Evolutionary conservation across 2,113 vertebrate species (phyloP).

Genomic region (Puffinus mauretanicus): DNA sequence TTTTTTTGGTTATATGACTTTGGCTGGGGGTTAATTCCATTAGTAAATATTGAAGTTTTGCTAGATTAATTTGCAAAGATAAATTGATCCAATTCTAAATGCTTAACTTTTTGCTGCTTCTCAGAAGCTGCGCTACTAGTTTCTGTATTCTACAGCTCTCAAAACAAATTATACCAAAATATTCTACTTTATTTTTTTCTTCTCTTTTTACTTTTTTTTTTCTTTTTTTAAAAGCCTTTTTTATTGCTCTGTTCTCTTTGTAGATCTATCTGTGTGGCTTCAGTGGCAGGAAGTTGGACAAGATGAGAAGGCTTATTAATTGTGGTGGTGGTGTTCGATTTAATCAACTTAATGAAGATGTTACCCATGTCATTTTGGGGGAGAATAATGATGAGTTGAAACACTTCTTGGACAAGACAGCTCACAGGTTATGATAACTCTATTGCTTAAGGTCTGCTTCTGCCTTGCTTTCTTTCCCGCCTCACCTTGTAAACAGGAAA

Average conservation of each 20-base stretch:
- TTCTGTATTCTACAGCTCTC: neutral
- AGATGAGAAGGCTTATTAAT: constrained; percentile 89
- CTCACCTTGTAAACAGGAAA: neutral
- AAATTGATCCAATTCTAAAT: neutral
- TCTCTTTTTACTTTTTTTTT: too few relatives aligned
- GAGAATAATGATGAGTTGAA: constrained; percentile 85
- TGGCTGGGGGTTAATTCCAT: neutral
- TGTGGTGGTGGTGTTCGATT: constrained; percentile 89
- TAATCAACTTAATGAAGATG: constrained; percentile 91
- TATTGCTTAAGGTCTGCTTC: constrained; percentile 11
- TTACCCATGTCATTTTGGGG: constrained; percentile 92
- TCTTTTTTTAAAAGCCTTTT: neutral
- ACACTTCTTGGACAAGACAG: constrained; percentile 81
- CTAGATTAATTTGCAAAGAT: neutral
- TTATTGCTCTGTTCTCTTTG: neutral
- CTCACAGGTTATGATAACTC: constrained; percentile 81
- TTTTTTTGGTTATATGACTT: accelerated
- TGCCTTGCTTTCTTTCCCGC: neutral
- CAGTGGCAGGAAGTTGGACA: constrained; percentile 87
- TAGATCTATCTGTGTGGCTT: constrained; percentile 93
- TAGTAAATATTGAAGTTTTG: neutral
- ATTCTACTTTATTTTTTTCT: neutral
- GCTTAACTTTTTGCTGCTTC: neutral
- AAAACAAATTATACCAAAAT: neutral
- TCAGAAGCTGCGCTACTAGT: neutral